Percentiles rank a stretch among this genome's conserved stretches.
phyloP scores from a whole-genome alignment of 1,140 invertebrate genomes.

The Eumeta japonica region DNA sequence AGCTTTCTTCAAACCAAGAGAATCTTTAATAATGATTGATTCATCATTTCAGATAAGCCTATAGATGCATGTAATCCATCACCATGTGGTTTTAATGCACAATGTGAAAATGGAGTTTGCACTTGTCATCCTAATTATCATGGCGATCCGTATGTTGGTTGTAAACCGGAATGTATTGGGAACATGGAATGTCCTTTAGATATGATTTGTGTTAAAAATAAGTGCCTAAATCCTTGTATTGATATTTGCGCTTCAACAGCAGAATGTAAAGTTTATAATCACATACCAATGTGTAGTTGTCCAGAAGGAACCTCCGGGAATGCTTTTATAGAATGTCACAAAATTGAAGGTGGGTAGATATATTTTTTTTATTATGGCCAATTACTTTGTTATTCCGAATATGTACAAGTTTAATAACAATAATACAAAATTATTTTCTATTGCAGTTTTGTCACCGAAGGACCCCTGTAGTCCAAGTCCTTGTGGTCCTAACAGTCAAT shows the following conservation, averaged over 20 bases:
- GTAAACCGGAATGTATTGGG: slow-evolving; percentile 69
- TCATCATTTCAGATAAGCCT: slow-evolving; percentile 45
- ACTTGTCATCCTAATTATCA: slow-evolving; percentile 66
- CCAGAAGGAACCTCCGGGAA: slow-evolving; percentile 61
- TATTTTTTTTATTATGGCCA: slow-evolving; percentile 1
- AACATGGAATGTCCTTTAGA: slow-evolving; percentile 67
- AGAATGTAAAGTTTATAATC: slow-evolving; percentile 67
- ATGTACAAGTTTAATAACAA: too few relatives aligned
- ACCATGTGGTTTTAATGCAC: slow-evolving; percentile 71
- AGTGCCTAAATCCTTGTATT: slow-evolving; percentile 73
- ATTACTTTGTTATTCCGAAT: slow-evolving; percentile 2
- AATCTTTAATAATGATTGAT: too few relatives aligned
- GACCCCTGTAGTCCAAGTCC: slow-evolving; percentile 66
- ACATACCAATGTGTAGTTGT: slow-evolving; percentile 70
- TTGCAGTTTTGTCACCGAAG: slow-evolving; percentile 26
- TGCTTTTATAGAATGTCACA: slow-evolving; percentile 63
- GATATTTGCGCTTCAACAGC: slow-evolving; percentile 69
- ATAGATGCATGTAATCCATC: slow-evolving; percentile 67
- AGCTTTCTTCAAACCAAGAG: too few relatives aligned
- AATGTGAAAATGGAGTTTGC: slow-evolving; percentile 64
- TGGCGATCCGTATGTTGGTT: slow-evolving; percentile 69
- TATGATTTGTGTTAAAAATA: slow-evolving; percentile 67
- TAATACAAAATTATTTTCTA: slow-evolving; percentile 8
- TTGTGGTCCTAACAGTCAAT: slow-evolving; percentile 74
- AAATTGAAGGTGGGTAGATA: slow-evolving; percentile 25